Evolutionary conservation across 2,113 vertebrate species (phyloP), one percentile per base, ranked within the genome.

Genomic region (Xerus inauris): DNA sequence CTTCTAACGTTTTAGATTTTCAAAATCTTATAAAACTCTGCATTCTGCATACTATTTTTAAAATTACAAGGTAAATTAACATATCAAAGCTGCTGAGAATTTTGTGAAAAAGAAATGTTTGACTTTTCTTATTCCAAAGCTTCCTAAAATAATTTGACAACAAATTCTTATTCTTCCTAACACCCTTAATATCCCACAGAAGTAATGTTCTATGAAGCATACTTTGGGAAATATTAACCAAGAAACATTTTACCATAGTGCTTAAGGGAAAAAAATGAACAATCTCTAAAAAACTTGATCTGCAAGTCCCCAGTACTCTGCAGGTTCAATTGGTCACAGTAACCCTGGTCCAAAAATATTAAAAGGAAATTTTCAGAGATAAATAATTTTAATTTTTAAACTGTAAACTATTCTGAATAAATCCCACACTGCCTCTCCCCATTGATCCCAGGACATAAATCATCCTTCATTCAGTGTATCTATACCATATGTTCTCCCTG

Each of bases 61-160:
- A 77, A 86, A 59, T 90, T 91, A 47, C 10, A 77, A 91, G 20
- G 30, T 57, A 95, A 91, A 91, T 54, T 84, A 79, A 88, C 16
- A 38, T 51, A 64, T 59, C 35, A 67, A 80, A 93, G 40, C 19
- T 65, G 3, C 24, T 47, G 42, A 95, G 24, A 82, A 42, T 38
- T 67, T 79, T 45, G 10, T 11, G 9, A 54, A 72, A 76, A 72
- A 72, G 3, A 54, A 35, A 69, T 72, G 12, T 86, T 89, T 12
- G 20, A 83, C 10, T 65, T 65, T 47, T 16, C 45, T 94, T 96
- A 51, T 49, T 65, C 1, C 13, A 65, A 76, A 83, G 30, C 28
- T 59, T 90, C 71, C 75, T 80, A 62, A 96, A 93, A 85, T 24
- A 91, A 51, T 65, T n/a, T 57, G n/a, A 84, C 22, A 26, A 81